These are phyloP conservation scores for Leucophenga montana DNA, from an alignment of 2,888 invertebrate genomes.

Conservation along the genomic window DNA sequence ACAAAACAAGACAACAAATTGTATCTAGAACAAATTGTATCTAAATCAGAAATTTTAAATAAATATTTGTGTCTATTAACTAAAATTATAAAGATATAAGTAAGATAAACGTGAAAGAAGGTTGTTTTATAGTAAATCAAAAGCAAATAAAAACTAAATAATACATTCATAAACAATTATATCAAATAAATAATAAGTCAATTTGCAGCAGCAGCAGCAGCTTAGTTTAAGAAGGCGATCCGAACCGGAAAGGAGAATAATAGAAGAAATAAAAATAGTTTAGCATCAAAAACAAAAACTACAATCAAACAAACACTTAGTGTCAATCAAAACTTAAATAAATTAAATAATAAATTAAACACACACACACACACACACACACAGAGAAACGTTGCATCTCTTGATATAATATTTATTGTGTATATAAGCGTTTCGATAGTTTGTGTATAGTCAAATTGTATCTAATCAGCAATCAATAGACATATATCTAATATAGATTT, in stretches of 20 bases:
- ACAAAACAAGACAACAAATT: conserved; percentile 22
- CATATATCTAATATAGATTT: neutral
- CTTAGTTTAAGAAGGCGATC: neutral
- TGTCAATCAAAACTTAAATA: too few relatives aligned
- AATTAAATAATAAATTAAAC: too few relatives aligned
- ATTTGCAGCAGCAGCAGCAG: conserved; percentile 2
- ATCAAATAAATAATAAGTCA: conserved; percentile 23
- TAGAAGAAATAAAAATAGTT: too few relatives aligned
- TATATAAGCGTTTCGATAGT: too few relatives aligned
- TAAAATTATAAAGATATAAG: neutral
- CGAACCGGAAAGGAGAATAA: too few relatives aligned
- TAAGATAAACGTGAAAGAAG: conserved; percentile 32
- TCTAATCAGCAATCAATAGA: neutral
- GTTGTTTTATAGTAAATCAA: neutral
- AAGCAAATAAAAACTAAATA: neutral
- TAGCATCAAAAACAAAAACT: too few relatives aligned
- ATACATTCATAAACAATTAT: conserved; percentile 47
- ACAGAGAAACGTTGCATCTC: too few relatives aligned
- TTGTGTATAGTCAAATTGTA: neutral
- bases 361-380: too few relatives aligned
- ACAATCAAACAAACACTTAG: too few relatives aligned
- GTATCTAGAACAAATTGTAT: conserved; percentile 20
- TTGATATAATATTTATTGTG: too few relatives aligned
- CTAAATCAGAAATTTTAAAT: conserved; percentile 21
- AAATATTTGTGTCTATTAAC: conserved; percentile 36